Conservation (phyloP, 2,113 vertebrate species). For the Otolemur garnettii region DNA sequence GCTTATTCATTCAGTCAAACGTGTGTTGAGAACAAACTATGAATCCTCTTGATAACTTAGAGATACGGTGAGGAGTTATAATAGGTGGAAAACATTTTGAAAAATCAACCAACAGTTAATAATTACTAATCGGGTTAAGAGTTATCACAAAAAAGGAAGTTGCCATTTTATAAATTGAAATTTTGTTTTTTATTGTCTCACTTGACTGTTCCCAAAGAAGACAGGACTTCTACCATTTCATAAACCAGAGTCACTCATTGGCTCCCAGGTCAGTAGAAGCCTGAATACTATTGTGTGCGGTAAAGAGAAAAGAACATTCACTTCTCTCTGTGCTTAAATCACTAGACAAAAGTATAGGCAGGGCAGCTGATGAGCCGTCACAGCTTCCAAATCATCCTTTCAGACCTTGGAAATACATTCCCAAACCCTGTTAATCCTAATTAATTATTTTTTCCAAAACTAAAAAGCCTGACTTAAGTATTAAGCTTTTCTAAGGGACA, state of each 20-base stretch:
- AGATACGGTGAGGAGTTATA: neutral
- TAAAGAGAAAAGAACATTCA: neutral
- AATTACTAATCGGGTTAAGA: neutral
- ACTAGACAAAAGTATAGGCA: neutral
- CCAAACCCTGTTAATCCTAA: neutral
- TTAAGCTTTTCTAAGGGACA: neutral
- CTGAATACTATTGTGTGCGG: neutral
- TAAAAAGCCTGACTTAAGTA: neutral
- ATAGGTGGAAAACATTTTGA: neutral
- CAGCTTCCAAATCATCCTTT: neutral
- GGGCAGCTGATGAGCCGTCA: neutral
- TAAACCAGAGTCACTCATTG: neutral
- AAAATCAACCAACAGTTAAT: neutral
- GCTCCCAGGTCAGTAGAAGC: neutral
- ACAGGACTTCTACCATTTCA: neutral
- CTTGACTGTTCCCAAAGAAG: neutral
- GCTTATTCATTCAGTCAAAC: neutral
- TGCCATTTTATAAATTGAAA: neutral
- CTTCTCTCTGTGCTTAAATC: neutral
- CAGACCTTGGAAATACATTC: neutral
- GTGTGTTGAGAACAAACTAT: neutral
- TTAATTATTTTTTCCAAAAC: constrained; percentile 44
- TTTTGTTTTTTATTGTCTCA: neutral
- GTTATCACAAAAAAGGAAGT: neutral
- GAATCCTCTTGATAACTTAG: neutral